These are phyloP conservation scores for Eristalinus aeneus DNA, from an alignment of 2,888 invertebrate genomes.

Conservation along the genomic window DNA sequence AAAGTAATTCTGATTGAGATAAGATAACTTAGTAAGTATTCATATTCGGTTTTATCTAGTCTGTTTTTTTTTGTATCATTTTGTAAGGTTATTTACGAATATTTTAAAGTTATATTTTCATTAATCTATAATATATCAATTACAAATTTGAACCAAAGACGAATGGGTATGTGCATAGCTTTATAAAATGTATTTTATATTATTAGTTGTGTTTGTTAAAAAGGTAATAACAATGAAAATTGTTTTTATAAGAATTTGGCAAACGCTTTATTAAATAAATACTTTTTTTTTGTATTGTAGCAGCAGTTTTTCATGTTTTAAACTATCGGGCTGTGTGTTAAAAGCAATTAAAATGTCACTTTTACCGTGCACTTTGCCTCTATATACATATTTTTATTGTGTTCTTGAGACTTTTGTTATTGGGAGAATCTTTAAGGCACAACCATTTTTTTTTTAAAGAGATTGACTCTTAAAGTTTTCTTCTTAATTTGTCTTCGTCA, in stretches of 20 bases:
- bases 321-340: slow-evolving; percentile 13
- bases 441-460: slow-evolving; percentile 50
- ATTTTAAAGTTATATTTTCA: slow-evolving; percentile 25
- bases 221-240: slow-evolving; percentile 21
- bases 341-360: slow-evolving; percentile 6
- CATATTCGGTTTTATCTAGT: slow-evolving; percentile 45
- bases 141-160: slow-evolving; percentile 29
- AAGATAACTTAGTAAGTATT: slow-evolving; percentile 39
- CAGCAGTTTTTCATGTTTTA: background rate
- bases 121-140: slow-evolving; percentile 38
- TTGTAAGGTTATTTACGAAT: slow-evolving; percentile 31
- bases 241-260: slow-evolving; percentile 44
- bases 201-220: slow-evolving; percentile 18
- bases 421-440: slow-evolving; percentile 58
- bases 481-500: background rate
- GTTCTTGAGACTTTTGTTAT: slow-evolving; percentile 10
- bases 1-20: slow-evolving; percentile 36
- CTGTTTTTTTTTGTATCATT: slow-evolving; percentile 11
- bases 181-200: slow-evolving; percentile 30
- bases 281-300: background rate
- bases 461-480: slow-evolving; percentile 51
- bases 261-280: slow-evolving; percentile 31
- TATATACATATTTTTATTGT: slow-evolving; percentile 14
- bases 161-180: slow-evolving; percentile 42
- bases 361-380: slow-evolving; percentile 44